Base-by-base conservation (phyloP, 2,113 vertebrate species). In the Uropsilus gracilis region DNA sequence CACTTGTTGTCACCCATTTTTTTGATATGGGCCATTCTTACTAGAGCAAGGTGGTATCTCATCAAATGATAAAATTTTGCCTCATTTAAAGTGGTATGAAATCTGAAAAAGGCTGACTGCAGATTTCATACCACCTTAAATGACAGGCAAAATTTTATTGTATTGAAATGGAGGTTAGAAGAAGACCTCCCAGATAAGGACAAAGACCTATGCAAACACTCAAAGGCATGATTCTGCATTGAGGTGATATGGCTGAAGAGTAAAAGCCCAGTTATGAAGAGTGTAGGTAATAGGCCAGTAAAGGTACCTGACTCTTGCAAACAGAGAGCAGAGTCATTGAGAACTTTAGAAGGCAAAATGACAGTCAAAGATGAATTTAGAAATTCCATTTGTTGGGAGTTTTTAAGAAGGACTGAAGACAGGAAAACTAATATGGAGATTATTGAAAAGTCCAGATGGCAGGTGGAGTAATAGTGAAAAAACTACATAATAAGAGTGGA, bases 261-360 rank as follows among this genome's bases (percentile, higher is more conserved):
- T 37, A 32, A 34, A 68, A 39, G 14, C 28, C 28, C 9, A 17
- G 2, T 1, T 11, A 9, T 4, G 5, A 6, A 64, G 14, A n/a
- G 9, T 4, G 13, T 18, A 12, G 5, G 1, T 26, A 12, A 4
- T 1, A 24, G 14, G 53, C 8, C 5, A 1, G 5, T 10, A 12
- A 6, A 30, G 2, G 16, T 50, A 7, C 8, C 22, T n/a, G n/a
- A 39, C n/a, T 44, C n/a, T 66, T 30, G 37, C 26, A 34, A n/a
- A 30, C 6, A 53, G 53, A 22, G 57, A 63, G 24, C 14, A 44
- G 44, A 42, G 44, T 3, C 24, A 44, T 0, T 28, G 83, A 69
- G 8, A 18, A 2, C 42, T 68, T 46, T 39, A 76, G 48, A 55
- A 30, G 3, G 44, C 42, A 30, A 48, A 42, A 3, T 16, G 22